Evolutionary conservation across 2,888 invertebrate species (phyloP), one percentile per base, ranked within the genome.

Genomic region (Antheraea assamensis): DNA sequence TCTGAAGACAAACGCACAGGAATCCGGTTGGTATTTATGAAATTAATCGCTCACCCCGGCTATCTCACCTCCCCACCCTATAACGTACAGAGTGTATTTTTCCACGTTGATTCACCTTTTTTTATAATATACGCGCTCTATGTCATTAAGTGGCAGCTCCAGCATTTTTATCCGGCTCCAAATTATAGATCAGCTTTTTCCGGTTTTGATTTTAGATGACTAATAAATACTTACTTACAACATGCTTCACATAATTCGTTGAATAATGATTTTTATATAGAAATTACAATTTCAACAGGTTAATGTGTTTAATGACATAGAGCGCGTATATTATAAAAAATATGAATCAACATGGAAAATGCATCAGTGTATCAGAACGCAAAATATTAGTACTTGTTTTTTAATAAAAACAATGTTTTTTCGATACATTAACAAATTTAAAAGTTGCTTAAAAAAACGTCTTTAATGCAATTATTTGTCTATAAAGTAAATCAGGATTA

Each of bases 11-110:
- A 90, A 90, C 90, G 91, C 87, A 83, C 86, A 75, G 91, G 92
- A 88, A 92, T 92, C 87, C 91, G 85, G 85, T 87, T 84, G 90
- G 91, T 90, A 92, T 92, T 92, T 92, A 91, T 91, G 90, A 89
- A 91, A 91, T 91, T 91, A 92, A 92, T 92, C 88, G 89, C 81
- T 82, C 85, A 79, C 84, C 85, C 72, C 74, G 27, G 55, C 72
- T 42, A n/a, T 55, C 24, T 31, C 70, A n/a, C 70, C 68, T 52
- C 66, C 68, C n/a, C 35, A 55, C 58, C 47, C n/a, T 42, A 70
- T 70, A 42, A 35, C 35, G n/a, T 27, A 30, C 21, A 72, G 21
- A n/a, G 71, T 55, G 71, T 71, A 58, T 58, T 73, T 58, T 70
- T 58, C 42, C 24, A 42, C 58, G 27, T 55, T 27, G 35, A 73